Conservation (phyloP, 2,797 vertebrate species). For the Takifugu ocellatus region DNA sequence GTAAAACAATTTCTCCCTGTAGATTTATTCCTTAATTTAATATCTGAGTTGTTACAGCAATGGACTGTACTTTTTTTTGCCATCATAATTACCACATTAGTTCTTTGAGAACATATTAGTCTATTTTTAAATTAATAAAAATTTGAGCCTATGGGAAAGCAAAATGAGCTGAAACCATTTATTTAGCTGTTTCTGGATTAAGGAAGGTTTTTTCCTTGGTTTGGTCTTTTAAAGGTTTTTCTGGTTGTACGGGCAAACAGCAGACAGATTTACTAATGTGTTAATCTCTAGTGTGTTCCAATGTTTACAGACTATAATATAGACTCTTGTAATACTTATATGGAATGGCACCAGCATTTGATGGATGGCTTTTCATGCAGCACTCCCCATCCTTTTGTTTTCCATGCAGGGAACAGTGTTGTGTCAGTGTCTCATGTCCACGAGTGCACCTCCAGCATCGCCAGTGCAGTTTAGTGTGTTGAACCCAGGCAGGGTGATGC, state of each 20-base stretch:
- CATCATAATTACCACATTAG: too few relatives aligned
- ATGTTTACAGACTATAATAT: constrained; percentile 1
- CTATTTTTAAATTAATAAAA: too few relatives aligned
- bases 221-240: not conserved
- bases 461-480: constrained; percentile 66
- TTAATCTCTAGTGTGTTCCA: not conserved
- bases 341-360: constrained; percentile 5
- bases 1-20: too few relatives aligned
- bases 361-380: constrained; percentile 31
- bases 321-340: constrained; percentile 4
- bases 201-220: not conserved
- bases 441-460: not conserved
- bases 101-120: too few relatives aligned
- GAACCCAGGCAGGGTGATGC: constrained; percentile 76
- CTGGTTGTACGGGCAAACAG: constrained; percentile 5
- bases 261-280: constrained; percentile 18
- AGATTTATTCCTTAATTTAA: too few relatives aligned
- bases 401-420: constrained; percentile 33
- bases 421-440: not conserved
- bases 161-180: too few relatives aligned
- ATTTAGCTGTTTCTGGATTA: not conserved
- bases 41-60: too few relatives aligned
- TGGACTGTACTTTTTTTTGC: too few relatives aligned
- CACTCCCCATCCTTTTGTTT: constrained; percentile 1
- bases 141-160: too few relatives aligned